phyloP scores from a whole-genome alignment of 2,888 invertebrate species.

The Mongoloraphidia duomilia region DNA sequence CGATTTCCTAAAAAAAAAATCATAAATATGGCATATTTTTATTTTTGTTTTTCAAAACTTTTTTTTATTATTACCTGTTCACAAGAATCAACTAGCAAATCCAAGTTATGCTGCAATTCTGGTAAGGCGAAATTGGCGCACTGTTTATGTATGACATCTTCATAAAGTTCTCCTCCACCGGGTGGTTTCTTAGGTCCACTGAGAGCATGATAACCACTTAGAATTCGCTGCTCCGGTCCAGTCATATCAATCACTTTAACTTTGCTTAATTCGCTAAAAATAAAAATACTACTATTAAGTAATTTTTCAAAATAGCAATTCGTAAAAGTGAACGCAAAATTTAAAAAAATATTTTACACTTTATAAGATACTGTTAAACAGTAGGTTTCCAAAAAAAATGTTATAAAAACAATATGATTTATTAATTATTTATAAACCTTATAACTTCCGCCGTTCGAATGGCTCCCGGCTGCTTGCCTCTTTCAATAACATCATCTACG shows the following conservation, averaged over 20 bases:
- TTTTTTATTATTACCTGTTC: slow-evolving; percentile 52
- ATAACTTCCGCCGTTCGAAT: slow-evolving; percentile 24
- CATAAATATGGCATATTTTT: not conserved
- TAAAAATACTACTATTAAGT: too few relatives aligned
- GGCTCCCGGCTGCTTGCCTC: slow-evolving; percentile 51
- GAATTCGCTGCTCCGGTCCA: slow-evolving; percentile 82
- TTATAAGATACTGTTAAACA: not conserved
- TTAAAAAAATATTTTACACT: too few relatives aligned
- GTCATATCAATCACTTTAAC: slow-evolving; percentile 99
- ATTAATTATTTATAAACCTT: slow-evolving; percentile 21
- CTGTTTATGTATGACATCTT: slow-evolving; percentile 45
- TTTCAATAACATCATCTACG: slow-evolving; percentile 79
- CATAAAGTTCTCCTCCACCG: slow-evolving; percentile 44
- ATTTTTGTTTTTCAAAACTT: not conserved
- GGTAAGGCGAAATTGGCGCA: slow-evolving; percentile 64
- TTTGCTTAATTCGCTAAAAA: slow-evolving; percentile 51
- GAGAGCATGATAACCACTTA: slow-evolving; percentile 86
- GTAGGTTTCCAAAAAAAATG: not conserved
- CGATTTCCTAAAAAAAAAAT: slow-evolving; percentile 52
- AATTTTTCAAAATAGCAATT: too few relatives aligned
- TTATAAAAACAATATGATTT: slow-evolving; percentile 1
- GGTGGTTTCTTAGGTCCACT: slow-evolving; percentile 44
- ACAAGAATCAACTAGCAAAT: slow-evolving; percentile 79
- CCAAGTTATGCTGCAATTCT: slow-evolving; percentile 83
- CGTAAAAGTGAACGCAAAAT: too few relatives aligned